Evolutionary conservation across 2,888 invertebrate species (phyloP), one percentile per base, ranked within the genome.

Genomic region (Xestoiulus laeticollis): DNA sequence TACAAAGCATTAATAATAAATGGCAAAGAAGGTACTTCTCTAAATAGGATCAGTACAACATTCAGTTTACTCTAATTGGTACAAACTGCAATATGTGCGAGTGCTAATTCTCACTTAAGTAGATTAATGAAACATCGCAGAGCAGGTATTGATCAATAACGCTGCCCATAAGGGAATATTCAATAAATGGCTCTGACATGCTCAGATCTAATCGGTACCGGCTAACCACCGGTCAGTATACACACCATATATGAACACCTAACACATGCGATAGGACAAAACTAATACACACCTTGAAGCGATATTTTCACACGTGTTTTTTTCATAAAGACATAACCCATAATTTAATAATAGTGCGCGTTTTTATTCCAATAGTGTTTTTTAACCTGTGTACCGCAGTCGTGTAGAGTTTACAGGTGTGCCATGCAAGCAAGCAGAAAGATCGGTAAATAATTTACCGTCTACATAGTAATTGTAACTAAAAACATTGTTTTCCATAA

Each of bases 1-100:
- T 78, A 78, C 78, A 78, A 78, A 0, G 30, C 78, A 32, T 78
- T 26, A 78, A 78, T 78, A 78, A 78, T 78, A 78, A 78, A 78
- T 78, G 78, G 14, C 4, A 30, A 78, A 30, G 26, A 78, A 78
- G 78, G 78, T 30, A 32, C 78, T 78, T 78, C 30, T 78, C 78
- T 16, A 78, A 78, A 78, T 78, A 30, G 30, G 78, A 78, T 78
- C 78, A 32, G 78, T 14, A 30, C 78, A 30, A 26, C 78, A 78
- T 78, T 12, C 30, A 78, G 26, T 78, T 78, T 78, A 30, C 14
- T 26, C 30, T 30, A 78, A 78, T 78, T 78, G 16, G 78, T 78
- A 12, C 78, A 26, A 30, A 78, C 30, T 78, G 10, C 38, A 38
- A 38, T 38, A 19, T 48, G 48, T 19, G 16, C 78, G 26, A 78